phyloP scores from a whole-genome alignment of 2,113 vertebrate genomes.

The Sakesphorus luctuosus region DNA sequence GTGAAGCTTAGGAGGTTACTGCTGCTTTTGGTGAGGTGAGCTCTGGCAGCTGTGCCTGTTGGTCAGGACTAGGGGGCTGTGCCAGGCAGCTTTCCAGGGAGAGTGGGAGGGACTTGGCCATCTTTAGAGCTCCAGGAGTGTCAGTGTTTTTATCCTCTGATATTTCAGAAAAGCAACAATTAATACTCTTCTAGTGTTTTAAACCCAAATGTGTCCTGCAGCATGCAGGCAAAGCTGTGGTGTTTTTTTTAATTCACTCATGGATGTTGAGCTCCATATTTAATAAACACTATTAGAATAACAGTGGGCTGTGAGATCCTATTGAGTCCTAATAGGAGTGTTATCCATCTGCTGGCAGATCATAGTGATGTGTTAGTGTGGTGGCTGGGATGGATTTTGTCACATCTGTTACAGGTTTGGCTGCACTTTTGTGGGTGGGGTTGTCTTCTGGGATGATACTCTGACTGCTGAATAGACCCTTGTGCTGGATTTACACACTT shows the following conservation, averaged over 20 bases:
- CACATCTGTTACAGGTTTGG: not conserved
- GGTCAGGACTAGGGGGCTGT: not conserved
- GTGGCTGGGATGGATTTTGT: not conserved
- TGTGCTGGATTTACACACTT: not conserved
- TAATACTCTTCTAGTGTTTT: not conserved
- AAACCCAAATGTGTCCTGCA: not conserved
- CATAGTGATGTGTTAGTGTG: not conserved
- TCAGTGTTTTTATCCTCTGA: not conserved
- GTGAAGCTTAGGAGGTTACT: not conserved
- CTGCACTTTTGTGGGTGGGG: not conserved
- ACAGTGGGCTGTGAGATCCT: slow-evolving; percentile 19
- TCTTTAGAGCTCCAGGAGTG: not conserved
- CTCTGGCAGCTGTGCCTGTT: not conserved
- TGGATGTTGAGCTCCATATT: not conserved
- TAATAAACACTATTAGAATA: slow-evolving; percentile 42
- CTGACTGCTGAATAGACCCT: not conserved
- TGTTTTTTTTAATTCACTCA: not conserved
- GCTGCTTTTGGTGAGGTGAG: not conserved
- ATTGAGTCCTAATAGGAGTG: not conserved
- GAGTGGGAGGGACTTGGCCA: not conserved
- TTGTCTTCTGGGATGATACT: not conserved
- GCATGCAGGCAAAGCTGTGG: not conserved
- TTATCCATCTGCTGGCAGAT: not conserved
- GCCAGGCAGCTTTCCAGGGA: not conserved
- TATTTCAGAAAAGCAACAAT: not conserved